phyloP scores from a whole-genome alignment of 1,140 invertebrate species.

The Anadara kagoshimensis region DNA sequence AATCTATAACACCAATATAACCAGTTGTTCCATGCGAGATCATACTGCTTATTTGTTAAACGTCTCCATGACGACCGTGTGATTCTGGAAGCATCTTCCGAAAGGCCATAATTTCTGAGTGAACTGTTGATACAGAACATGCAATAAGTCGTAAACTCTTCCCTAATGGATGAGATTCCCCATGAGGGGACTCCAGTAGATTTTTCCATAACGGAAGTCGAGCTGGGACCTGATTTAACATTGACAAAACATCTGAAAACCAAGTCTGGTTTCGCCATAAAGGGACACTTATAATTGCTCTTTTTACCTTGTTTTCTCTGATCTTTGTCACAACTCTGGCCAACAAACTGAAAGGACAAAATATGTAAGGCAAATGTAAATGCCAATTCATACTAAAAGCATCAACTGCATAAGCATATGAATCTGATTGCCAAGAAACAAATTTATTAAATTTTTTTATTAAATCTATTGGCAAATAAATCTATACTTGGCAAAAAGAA shows the following conservation, averaged over 20 bases:
- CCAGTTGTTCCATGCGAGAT: constrained; percentile 24
- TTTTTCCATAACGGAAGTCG: constrained; percentile 15
- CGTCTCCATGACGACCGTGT: constrained; percentile 20
- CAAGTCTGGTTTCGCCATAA: constrained; percentile 9
- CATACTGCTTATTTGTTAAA: constrained; percentile 33
- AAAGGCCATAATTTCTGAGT: constrained; percentile 16
- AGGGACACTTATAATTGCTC: constrained; percentile 19
- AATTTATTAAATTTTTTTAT: too few relatives aligned
- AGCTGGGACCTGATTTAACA: constrained; percentile 13
- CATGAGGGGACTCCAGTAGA: neutral
- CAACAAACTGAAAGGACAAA: constrained; percentile 16
- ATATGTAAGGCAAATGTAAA: constrained; percentile 1
- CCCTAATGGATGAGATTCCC: neutral
- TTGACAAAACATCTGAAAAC: constrained; percentile 10
- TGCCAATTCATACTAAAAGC: constrained; percentile 11
- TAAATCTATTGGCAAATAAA: constrained; percentile 27
- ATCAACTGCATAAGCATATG: neutral
- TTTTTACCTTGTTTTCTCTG: constrained; percentile 1
- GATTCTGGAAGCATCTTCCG: constrained; percentile 1
- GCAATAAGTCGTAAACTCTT: constrained; percentile 6
- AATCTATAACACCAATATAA: too few relatives aligned
- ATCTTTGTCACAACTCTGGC: constrained; percentile 10
- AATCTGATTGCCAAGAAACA: constrained; percentile 16
- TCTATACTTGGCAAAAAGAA: constrained; percentile 24
- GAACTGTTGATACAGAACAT: constrained; percentile 9